A percentile compares a stretch with the other conserved stretches of the same genome.
Conservation (phyloP, 2,113 vertebrate species). For the Himantopus leucocephalus region DNA sequence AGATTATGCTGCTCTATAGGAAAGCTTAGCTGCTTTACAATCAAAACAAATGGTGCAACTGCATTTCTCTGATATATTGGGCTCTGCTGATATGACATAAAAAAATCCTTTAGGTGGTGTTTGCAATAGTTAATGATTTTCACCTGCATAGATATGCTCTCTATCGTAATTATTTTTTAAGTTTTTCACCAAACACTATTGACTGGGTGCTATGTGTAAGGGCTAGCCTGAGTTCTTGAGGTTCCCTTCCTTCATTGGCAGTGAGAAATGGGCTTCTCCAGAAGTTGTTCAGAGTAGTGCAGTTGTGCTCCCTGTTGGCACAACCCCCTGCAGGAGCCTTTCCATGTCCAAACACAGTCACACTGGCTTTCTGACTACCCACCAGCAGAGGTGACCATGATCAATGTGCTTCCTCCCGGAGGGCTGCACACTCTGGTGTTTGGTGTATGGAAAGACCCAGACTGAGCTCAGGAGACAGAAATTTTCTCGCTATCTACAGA, state of each 20-base stretch:
- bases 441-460: neutral
- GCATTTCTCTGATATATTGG: neutral
- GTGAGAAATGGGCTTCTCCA: neutral
- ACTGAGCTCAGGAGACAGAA: neutral
- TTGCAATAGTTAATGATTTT: neutral
- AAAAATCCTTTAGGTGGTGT: neutral
- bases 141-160: neutral
- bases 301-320: neutral
- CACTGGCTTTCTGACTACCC: neutral
- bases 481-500: neutral
- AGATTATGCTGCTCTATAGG: neutral
- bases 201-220: neutral
- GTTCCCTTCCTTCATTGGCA: neutral
- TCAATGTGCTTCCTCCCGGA: neutral
- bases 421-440: neutral
- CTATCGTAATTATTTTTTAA: neutral
- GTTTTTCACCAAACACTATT: neutral
- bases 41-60: neutral
- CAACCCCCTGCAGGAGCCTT: neutral
- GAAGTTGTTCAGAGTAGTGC: neutral
- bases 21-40: conserved; percentile 27
- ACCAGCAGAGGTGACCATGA: neutral
- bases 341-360: neutral
- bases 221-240: neutral
- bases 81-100: conserved; percentile 33